Conservation (phyloP, 1,140 invertebrate species). For the Ctenoplectra terminalis region DNA sequence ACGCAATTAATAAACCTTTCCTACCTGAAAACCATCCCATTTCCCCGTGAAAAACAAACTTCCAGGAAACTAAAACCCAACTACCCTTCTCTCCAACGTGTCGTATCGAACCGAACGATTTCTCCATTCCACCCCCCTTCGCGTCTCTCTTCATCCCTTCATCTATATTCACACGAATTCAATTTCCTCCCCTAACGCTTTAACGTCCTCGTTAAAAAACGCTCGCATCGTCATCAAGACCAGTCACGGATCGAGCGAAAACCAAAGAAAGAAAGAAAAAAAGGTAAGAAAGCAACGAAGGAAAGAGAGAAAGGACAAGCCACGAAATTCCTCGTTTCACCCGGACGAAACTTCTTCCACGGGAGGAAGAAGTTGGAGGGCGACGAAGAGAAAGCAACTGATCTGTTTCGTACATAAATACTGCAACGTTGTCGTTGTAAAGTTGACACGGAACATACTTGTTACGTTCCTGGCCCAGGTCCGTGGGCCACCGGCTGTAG, state of each 20-base stretch:
- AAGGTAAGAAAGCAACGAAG: too few species aligned
- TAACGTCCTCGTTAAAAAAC: conserved; percentile 33
- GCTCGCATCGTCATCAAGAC: conserved; percentile 16
- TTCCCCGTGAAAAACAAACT: too few species aligned
- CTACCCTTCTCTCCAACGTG: too few species aligned
- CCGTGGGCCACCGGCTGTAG: conserved; percentile 28
- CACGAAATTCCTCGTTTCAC: neutral
- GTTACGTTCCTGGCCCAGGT: conserved; percentile 42
- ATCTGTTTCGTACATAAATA: conserved; percentile 43
- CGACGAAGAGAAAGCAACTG: conserved; percentile 10
- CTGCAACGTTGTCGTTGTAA: conserved; percentile 37
- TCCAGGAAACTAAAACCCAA: too few species aligned
- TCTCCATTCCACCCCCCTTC: too few species aligned
- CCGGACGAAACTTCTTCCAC: neutral
- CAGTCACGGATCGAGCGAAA: neutral
- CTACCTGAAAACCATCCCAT: too few species aligned
- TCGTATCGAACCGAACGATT: too few species aligned
- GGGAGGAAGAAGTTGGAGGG: neutral
- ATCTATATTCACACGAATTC: neutral
- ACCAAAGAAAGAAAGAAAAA: neutral
- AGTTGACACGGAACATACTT: conserved; percentile 50
- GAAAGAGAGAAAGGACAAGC: neutral
- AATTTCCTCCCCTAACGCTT: neutral
- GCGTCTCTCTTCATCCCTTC: neutral
- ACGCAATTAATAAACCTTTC: too few species aligned